Base-by-base conservation (phyloP, 2,888 invertebrate species). In the Chalcosyrphus nemorum region DNA sequence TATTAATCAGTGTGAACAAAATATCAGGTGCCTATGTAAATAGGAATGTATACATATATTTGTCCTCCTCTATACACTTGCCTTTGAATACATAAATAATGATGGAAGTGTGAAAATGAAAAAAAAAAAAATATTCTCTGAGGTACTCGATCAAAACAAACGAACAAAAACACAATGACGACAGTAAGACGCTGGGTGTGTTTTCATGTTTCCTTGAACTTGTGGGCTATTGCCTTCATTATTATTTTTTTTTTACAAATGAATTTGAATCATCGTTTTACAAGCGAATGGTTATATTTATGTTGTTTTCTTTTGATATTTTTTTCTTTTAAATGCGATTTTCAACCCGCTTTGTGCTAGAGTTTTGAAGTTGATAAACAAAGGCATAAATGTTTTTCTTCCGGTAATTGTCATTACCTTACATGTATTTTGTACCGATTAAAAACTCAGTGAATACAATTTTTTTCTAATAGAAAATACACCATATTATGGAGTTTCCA, bases 181-280 rank as follows among this genome's bases (percentile, higher is more conserved):
- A 52, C 38, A 52, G 2, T 38, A 41, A 15, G 11, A 17, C 13
- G 2, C 6, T 35, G 4, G 19, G 24, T 32, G 29, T 54, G 17
- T 15, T 4, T 9, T 50, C n/a, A 27, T 43, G 15, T 15, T 45
- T 35, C 70, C 56, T 57, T 70, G 57, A 70, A 70, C 45, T 70
- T 56, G 21, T 56, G 45, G 68, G 70, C 57, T 47, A 47, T 70
- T 47, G 70, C 21, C 32, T 35, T 56, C 7, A 43, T 56, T 45
- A 19, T 5, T n/a, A n/a, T n/a, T n/a, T n/a, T n/a, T n/a, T n/a
- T n/a, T n/a, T 13, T 32, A 17, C 24, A 24, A 54, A 47, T 5
- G 13, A 32, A 19, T 54, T 54, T 17, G 17, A 24, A 15, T 59
- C 27, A 11, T 63, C 13, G 21, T 19, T 24, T 43, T 47, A 6